phyloP scores from a whole-genome alignment of 1,140 invertebrate genomes.

The Ptiloglossa arizonensis region DNA sequence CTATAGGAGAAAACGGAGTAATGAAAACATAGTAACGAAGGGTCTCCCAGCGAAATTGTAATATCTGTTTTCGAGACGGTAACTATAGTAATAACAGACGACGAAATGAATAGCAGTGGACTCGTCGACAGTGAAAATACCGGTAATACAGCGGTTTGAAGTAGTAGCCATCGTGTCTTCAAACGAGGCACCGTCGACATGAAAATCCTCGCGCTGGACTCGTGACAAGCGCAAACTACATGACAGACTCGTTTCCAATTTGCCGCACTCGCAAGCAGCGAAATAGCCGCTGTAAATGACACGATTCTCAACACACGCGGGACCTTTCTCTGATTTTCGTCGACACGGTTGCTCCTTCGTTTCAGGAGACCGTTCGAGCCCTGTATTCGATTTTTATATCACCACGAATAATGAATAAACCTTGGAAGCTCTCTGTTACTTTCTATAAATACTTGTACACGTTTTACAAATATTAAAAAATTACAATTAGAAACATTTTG shows the following conservation, averaged over 20 bases:
- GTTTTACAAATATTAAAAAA: no score
- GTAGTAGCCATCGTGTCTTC: no score
- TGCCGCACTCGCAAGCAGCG: neutral
- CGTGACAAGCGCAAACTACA: slow-evolving; percentile 12
- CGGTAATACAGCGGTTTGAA: neutral
- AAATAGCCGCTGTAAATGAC: slow-evolving; percentile 2
- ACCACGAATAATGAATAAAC: no score
- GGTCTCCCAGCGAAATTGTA: slow-evolving; percentile 13
- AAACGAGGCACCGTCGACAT: neutral
- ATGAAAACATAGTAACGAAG: slow-evolving; percentile 15
- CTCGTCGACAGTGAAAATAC: slow-evolving; percentile 14
- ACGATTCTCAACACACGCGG: neutral
- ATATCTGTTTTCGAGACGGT: slow-evolving; percentile 2
- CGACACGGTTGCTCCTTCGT: no score
- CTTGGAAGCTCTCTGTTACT: no score
- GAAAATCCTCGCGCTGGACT: neutral
- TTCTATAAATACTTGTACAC: no score
- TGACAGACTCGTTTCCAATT: slow-evolving; percentile 31
- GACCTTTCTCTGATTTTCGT: no score
- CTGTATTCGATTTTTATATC: no score
- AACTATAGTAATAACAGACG: slow-evolving; percentile 30
- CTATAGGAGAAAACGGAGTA: neutral
- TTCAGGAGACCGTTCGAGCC: no score
- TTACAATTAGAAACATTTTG: no score
- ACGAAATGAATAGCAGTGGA: slow-evolving; percentile 10